phyloP scores from a whole-genome alignment of 64 coral and sea anemone species.

The Pocillopora damicornis region DNA sequence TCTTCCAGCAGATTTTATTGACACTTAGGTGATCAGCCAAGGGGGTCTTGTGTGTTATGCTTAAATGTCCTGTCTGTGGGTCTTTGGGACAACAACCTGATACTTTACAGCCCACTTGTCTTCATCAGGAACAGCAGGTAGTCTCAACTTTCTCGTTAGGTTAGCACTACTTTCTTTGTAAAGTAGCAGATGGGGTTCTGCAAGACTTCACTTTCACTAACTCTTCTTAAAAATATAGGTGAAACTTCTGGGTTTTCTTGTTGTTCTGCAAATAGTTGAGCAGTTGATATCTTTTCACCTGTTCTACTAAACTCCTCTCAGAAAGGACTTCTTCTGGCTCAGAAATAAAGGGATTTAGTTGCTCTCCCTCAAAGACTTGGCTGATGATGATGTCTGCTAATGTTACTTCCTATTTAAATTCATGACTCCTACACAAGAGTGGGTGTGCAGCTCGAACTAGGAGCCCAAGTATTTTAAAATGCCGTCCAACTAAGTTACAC shows the following conservation, averaged over 20 bases:
- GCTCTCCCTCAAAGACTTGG: neutral
- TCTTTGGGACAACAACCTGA: slow-evolving; percentile 45
- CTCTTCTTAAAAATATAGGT: slow-evolving; percentile 8
- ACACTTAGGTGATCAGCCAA: slow-evolving; percentile 25
- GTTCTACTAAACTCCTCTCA: too few species aligned
- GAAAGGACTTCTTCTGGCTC: neutral
- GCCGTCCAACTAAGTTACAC: too few species aligned
- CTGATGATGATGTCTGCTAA: slow-evolving; percentile 10
- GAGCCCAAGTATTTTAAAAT: too few species aligned
- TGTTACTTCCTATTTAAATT: too few species aligned
- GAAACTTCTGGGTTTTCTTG: neutral
- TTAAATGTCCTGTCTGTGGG: slow-evolving; percentile 26
- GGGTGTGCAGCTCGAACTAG: too few species aligned
- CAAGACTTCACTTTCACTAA: neutral
- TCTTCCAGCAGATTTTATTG: slow-evolving; percentile 43
- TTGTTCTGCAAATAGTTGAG: neutral
- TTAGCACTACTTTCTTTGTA: neutral
- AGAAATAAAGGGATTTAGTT: neutral
- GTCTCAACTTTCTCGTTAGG: too few species aligned
- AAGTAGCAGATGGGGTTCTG: slow-evolving; percentile 24
- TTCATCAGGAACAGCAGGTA: too few species aligned
- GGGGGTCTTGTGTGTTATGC: slow-evolving; percentile 41
- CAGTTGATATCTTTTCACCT: neutral
- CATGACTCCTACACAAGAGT: too few species aligned
- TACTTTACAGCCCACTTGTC: neutral